phyloP scores from a whole-genome alignment of 2,888 invertebrate genomes.

The Liopterus haemorrhoidalis region DNA sequence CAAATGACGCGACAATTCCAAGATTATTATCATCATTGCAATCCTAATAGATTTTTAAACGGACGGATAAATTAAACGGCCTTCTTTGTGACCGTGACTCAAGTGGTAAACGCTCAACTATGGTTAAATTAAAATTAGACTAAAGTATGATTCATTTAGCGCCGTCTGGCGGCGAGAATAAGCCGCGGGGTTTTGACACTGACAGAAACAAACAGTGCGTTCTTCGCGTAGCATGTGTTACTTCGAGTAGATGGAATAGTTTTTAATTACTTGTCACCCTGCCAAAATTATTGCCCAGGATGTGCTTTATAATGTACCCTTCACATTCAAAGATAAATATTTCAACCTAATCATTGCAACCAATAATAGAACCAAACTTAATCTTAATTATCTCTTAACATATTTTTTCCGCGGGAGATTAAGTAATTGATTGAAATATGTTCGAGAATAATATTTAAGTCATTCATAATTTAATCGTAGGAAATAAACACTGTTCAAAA shows the following conservation, averaged over 20 bases:
- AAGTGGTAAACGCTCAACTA: conserved; percentile 11
- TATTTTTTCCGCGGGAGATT: too few relatives aligned
- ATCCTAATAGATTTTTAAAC: conserved; percentile 23
- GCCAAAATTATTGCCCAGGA: conserved; percentile 19
- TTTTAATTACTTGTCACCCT: conserved; percentile 20
- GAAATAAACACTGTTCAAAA: too few relatives aligned
- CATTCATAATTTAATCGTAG: too few relatives aligned
- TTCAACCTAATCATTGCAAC: too few relatives aligned
- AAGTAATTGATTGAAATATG: too few relatives aligned
- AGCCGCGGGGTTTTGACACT: conserved; percentile 10
- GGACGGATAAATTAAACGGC: conserved; percentile 15
- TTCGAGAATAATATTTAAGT: too few relatives aligned
- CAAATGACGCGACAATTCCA: conserved; percentile 13
- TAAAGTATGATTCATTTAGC: conserved; percentile 21
- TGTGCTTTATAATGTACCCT: conserved; percentile 8
- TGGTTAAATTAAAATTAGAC: conserved; percentile 22
- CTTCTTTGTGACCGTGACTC: conserved; percentile 1
- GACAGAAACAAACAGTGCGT: conserved; percentile 18
- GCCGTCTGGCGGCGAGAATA: conserved; percentile 5
- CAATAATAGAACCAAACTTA: too few relatives aligned
- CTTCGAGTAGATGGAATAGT: conserved; percentile 17
- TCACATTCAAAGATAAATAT: conserved; percentile 3
- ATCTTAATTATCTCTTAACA: too few relatives aligned
- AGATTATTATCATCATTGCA: conserved; percentile 20
- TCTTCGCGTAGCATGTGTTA: conserved; percentile 14